These are phyloP conservation scores for Carassius auratus DNA, from an alignment of 2,113 vertebrate species.

Conservation along the genomic window DNA sequence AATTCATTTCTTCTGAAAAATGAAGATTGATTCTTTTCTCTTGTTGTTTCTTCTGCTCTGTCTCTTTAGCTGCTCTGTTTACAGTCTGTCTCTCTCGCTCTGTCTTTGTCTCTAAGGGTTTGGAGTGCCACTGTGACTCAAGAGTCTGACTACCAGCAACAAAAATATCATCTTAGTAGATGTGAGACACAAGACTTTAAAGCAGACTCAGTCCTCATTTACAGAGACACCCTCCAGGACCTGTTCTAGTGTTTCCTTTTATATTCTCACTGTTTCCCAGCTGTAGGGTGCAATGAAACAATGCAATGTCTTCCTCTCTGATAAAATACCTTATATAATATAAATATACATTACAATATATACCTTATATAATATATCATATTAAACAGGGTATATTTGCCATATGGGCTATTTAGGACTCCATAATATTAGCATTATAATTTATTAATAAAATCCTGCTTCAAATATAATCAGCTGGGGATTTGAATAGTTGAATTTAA, in stretches of 20 bases:
- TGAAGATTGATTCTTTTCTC: slow-evolving; percentile 14
- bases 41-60: neutral
- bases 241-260: neutral
- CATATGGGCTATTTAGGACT: neutral
- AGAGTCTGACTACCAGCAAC: neutral
- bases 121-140: neutral
- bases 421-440: neutral
- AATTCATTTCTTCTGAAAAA: slow-evolving; percentile 21
- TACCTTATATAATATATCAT: too few species aligned
- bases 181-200: slow-evolving; percentile 19
- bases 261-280: neutral
- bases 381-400: neutral
- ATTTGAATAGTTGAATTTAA: neutral
- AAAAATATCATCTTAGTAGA: slow-evolving; percentile 7
- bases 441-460: neutral
- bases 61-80: neutral
- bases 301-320: neutral
- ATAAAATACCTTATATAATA: neutral
- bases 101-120: neutral
- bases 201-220: neutral
- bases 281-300: slow-evolving; percentile 5
- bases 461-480: neutral
- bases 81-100: neutral
- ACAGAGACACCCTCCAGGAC: neutral
- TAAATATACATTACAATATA: too few species aligned